A percentile compares a stretch with the other conserved stretches of the same genome.
Conservation (phyloP, 1,140 invertebrate species). For the Elymnias hypermnestra region DNA sequence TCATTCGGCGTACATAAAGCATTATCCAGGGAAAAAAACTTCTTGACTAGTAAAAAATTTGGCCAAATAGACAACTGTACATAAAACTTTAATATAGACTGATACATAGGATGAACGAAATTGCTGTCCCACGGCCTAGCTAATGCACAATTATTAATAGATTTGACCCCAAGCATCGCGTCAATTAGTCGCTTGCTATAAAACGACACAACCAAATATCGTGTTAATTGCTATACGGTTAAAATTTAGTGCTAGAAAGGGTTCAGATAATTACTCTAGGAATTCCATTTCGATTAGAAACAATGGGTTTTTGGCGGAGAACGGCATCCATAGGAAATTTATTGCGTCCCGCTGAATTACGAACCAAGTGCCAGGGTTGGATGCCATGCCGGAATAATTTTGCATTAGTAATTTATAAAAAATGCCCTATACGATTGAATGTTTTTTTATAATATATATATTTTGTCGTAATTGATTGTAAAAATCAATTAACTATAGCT, state of each 20-base stretch:
- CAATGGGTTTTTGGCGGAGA: conserved; percentile 41
- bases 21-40: too few relatives aligned
- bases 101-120: conserved; percentile 1
- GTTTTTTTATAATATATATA: too few relatives aligned
- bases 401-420: neutral
- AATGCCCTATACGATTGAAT: too few relatives aligned
- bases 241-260: conserved; percentile 62
- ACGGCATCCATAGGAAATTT: conserved; percentile 30
- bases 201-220: conserved; percentile 49
- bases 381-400: neutral
- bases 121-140: conserved; percentile 24
- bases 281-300: conserved; percentile 53
- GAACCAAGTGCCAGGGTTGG: conserved; percentile 8
- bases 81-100: too few relatives aligned
- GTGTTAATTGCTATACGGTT: conserved; percentile 53
- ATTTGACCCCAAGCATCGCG: conserved; percentile 41
- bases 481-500: too few relatives aligned
- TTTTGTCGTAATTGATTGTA: too few relatives aligned
- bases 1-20: too few relatives aligned
- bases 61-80: too few relatives aligned
- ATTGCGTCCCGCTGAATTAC: conserved; percentile 32
- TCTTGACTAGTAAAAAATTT: too few relatives aligned
- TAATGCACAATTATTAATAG: conserved; percentile 48
- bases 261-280: conserved; percentile 61
- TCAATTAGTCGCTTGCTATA: conserved; percentile 54